Base-by-base conservation (phyloP, 2,113 vertebrate genomes). In the Coptodon bakossiorum region DNA sequence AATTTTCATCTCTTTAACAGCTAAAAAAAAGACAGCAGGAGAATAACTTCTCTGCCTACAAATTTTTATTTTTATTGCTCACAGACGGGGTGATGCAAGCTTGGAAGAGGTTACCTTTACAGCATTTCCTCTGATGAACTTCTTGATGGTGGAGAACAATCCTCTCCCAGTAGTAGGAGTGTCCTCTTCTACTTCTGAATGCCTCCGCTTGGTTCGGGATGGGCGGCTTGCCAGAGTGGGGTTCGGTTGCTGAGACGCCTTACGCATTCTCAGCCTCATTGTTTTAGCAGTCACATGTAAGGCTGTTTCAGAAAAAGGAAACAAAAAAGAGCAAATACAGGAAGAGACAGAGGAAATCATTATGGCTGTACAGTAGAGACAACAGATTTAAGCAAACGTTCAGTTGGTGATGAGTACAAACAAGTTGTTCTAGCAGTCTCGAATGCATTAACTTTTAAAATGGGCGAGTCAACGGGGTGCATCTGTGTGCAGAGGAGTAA, bases 251-350 rank as follows among this genome's bases (percentile, higher is more conserved):
- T 98, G 98, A 98, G 98, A 97, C 94, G 97, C 96, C 34, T 99
- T 99, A 87, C 98, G 97, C 96, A 98, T 98, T 97, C 98, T 99
- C 98, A 99, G 98, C 98, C 97, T 99, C 98, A 99, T 99, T 89
- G 97, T 98, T 97, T 97, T 87, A 90, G 92, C 94, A 94, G 91
- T 96, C 97, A 97, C 98, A 99, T 99, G 97, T 97, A 98, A 96
- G 95, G 93, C 98, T 99, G 90, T 81, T 88, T 80, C n/a, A 80
- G 61, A 93, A 78, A 86, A 71, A 43, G 24, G 92, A 68, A 82
- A 68, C 14, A 40, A 53, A 9, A 9, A 9, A 84, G 2, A n/a
- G 16, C 12, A 79, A n/a, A 61, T 8, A 84, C 12, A 57, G 53
- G 5, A 9, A 66, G 45, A 83, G n/a, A 80, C 9, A 53, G 10